phyloP scores from a whole-genome alignment of 2,113 vertebrate species.

The Nycticebus coucang region DNA sequence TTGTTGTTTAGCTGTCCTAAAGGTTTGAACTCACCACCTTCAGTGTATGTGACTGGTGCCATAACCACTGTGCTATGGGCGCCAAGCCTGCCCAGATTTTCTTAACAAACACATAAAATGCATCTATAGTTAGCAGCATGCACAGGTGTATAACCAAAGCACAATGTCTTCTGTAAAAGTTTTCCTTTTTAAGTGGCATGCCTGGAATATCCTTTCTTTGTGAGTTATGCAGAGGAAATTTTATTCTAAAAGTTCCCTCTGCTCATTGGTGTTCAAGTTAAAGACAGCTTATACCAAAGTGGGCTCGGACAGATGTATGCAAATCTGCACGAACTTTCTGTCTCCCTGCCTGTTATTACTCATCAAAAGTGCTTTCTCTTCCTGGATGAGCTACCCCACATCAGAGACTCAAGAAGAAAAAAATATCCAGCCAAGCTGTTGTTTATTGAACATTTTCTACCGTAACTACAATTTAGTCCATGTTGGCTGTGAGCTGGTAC shows the following conservation, averaged over 20 bases:
- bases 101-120: neutral
- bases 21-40: too few relatives aligned
- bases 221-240: neutral
- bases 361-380: neutral
- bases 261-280: neutral
- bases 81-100: neutral
- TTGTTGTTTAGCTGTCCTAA: too few relatives aligned
- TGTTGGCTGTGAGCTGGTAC: neutral
- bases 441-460: too few relatives aligned
- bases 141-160: neutral
- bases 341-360: accelerated
- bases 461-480: accelerated
- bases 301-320: accelerated
- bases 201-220: neutral
- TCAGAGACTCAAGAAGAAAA: neutral
- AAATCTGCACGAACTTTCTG: accelerated
- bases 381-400: neutral
- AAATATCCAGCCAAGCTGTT: neutral
- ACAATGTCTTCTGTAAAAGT: neutral
- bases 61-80: too few relatives aligned
- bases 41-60: too few relatives aligned
- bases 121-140: neutral
- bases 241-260: neutral
- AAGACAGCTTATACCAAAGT: accelerated
- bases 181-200: neutral